A percentile compares a stretch with the other conserved stretches of the same genome.
Evolutionary conservation across 2,888 invertebrate species (phyloP).

Genomic region (Baronia brevicornis): DNA sequence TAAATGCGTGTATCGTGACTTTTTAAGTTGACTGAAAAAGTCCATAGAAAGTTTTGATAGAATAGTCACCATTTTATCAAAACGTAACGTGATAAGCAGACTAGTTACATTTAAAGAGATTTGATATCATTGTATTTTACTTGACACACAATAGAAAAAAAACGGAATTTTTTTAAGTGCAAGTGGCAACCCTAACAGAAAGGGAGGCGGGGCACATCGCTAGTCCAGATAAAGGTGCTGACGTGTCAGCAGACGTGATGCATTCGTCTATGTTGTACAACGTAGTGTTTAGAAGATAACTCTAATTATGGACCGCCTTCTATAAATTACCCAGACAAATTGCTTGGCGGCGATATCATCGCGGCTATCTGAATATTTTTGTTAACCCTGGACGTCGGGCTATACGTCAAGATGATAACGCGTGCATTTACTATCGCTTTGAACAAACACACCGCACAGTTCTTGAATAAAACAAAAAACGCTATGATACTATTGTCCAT

Average conservation of each 20-base stretch:
- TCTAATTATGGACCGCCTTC: slow-evolving; percentile 38
- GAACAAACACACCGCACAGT: slow-evolving; percentile 16
- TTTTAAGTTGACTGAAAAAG: too few species aligned
- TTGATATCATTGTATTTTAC: too few species aligned
- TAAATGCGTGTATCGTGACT: too few species aligned
- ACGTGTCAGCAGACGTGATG: slow-evolving; percentile 7
- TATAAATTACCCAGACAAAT: slow-evolving; percentile 54
- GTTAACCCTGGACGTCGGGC: slow-evolving; percentile 31
- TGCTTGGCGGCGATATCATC: slow-evolving; percentile 32
- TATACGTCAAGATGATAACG: slow-evolving; percentile 45
- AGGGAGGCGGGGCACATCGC: slow-evolving; percentile 11
- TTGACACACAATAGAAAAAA: too few species aligned
- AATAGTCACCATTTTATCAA: too few species aligned
- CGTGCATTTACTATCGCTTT: slow-evolving; percentile 15
- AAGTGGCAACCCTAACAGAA: too few species aligned
- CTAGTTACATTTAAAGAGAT: too few species aligned
- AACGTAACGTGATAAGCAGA: too few species aligned
- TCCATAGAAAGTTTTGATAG: too few species aligned
- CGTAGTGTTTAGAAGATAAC: slow-evolving; percentile 38
- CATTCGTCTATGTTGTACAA: slow-evolving; percentile 11
- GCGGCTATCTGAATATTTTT: slow-evolving; percentile 43
- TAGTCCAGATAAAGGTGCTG: slow-evolving; percentile 13
- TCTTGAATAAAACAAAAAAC: slow-evolving; percentile 10
- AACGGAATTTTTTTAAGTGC: too few species aligned
- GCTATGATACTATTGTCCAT: too few species aligned